These are phyloP conservation scores for Esox masquinongy DNA, from an alignment of 2,797 vertebrate species.

Conservation along the genomic window DNA sequence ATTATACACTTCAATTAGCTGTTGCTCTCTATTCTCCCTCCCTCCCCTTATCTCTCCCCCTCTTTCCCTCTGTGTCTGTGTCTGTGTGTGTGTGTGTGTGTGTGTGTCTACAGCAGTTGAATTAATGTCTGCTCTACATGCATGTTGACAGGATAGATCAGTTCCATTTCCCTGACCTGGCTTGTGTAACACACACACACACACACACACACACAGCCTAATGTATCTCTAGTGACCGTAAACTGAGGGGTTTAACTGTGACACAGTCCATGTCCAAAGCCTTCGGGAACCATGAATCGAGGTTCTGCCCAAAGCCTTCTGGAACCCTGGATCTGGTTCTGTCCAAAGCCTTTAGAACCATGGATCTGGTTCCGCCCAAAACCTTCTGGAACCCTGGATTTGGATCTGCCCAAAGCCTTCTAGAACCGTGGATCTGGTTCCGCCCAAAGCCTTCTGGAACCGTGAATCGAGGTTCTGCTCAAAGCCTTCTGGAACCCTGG, in stretches of 20 bases:
- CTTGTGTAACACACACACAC: not conserved
- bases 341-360: not conserved
- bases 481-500: not conserved
- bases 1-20: conserved; percentile 71
- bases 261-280: not conserved
- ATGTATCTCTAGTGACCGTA: not conserved
- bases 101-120: not conserved
- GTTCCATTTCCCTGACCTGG: not conserved
- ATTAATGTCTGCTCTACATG: not conserved
- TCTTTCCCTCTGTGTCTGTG: not conserved
- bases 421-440: not conserved
- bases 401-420: too few species aligned
- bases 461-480: not conserved
- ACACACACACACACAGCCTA: not conserved
- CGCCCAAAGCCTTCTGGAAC: not conserved
- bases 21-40: conserved; percentile 48
- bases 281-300: not conserved
- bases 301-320: too few species aligned
- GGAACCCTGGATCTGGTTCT: not conserved
- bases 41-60: conserved; percentile 4
- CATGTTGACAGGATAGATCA: not conserved
- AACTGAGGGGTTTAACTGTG: not conserved
- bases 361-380: not conserved
- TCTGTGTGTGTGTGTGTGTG: not conserved
- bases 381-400: too few species aligned